A percentile compares a stretch with the other conserved stretches of the same genome.
Evolutionary conservation across 2,888 invertebrate genomes (phyloP).

Genomic region (Caenorhabditis parvicauda): DNA sequence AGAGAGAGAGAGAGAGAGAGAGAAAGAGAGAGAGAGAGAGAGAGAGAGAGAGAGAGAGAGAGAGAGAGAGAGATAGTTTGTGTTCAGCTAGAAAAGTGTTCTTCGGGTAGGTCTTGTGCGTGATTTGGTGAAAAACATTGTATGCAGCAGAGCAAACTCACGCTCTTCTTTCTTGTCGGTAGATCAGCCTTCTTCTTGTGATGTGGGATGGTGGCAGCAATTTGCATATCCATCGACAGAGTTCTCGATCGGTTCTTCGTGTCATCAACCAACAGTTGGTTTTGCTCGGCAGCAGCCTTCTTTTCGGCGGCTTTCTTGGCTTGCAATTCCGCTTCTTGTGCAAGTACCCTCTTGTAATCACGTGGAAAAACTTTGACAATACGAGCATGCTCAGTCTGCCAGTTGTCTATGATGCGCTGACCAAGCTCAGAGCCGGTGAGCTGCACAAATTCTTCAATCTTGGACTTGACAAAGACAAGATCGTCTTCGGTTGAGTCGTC

Average conservation of each 20-base stretch:
- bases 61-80: too few species aligned
- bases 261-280: slow-evolving; percentile 17
- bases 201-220: slow-evolving; percentile 36
- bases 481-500: slow-evolving; percentile 78
- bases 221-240: slow-evolving; percentile 62
- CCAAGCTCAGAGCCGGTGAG: slow-evolving; percentile 85
- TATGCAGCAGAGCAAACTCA: too few species aligned
- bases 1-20: too few species aligned
- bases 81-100: too few species aligned
- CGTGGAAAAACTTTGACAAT: slow-evolving; percentile 96
- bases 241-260: slow-evolving; percentile 28
- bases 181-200: slow-evolving; percentile 27
- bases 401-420: slow-evolving; percentile 75
- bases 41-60: too few species aligned
- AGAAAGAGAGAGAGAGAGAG: too few species aligned
- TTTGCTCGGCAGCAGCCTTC: slow-evolving; percentile 66
- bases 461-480: slow-evolving; percentile 74
- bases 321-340: slow-evolving; percentile 68
- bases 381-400: slow-evolving; percentile 76
- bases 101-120: too few species aligned
- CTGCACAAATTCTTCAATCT: slow-evolving; percentile 80
- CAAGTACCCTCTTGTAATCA: slow-evolving; percentile 88
- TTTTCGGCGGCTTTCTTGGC: slow-evolving; percentile 68
- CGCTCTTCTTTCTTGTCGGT: slow-evolving; percentile 23
- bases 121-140: too few species aligned